Base-by-base conservation (phyloP, 2,113 vertebrate species). In the Coptodon bakossiorum region DNA sequence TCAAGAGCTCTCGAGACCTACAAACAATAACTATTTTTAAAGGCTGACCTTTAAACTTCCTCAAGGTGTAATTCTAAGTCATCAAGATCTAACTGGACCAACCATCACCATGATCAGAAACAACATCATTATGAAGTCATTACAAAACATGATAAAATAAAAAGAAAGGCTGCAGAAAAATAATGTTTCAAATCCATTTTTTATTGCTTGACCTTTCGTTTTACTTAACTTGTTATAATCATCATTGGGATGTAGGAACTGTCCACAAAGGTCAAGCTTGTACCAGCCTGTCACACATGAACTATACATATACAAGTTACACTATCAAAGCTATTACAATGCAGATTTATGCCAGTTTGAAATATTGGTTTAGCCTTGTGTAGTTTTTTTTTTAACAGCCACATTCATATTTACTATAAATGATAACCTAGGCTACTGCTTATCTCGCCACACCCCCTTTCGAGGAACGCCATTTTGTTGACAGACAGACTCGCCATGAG, bases 401-500 rank as follows among this genome's bases (percentile, higher is more conserved):
- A 36, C 16, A 4, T 81, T 48, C 22, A 50, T 48, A 52, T 85
- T 80, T 84, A 84, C 86, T 57, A 76, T 87, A n/a, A 86, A 52
- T 54, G 76, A 88, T 43, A 84, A 85, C 61, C 50, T 19, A 76
- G 16, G 71, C 71, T 50, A 43, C 80, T 71, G 85, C 29, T 78
- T 81, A 45, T 31, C 61, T 92, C 45, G 93, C 94, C 95, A 94
- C 95, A 88, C 93, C 95, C 85, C 95, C 93, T 94, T 87, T 57
- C 56, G 36, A 71, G n/a, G 91, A 92, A 91, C 95, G 95, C 95
- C 95, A 95, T 95, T 96, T 96, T 95, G 95, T 95, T 95, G 93
- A 94, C 91, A 93, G 8, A 81, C 82, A 88, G 63, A 13, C 66
- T 34, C 24, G 48, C 53, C 8, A 22, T 82, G 85, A 85, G 90